phyloP scores from a whole-genome alignment of 2,113 vertebrate species.

The Datnioides undecimradiatus region DNA sequence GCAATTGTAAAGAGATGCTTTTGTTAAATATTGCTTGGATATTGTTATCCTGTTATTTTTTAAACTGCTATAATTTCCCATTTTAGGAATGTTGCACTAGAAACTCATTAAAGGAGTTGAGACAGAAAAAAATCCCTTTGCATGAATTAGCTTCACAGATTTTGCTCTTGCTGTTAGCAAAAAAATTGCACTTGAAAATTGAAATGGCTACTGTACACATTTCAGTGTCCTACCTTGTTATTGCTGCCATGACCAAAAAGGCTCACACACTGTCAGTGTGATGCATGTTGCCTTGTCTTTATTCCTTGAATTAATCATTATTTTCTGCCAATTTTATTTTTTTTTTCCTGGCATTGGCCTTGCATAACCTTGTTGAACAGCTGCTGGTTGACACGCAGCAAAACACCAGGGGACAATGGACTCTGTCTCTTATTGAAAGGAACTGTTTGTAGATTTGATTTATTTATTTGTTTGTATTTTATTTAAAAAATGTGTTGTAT shows the following conservation, averaged over 20 bases:
- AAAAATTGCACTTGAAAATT: slow-evolving; percentile 70
- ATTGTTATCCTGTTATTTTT: slow-evolving; percentile 64
- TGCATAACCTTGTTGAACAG: too few relatives aligned
- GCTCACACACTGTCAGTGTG: slow-evolving; percentile 61
- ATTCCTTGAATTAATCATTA: slow-evolving; percentile 40
- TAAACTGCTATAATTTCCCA: slow-evolving; percentile 38
- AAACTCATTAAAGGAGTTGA: slow-evolving; percentile 50
- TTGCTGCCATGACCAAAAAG: slow-evolving; percentile 70
- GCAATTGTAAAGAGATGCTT: slow-evolving; percentile 75
- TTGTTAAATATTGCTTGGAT: slow-evolving; percentile 59
- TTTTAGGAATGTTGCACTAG: slow-evolving; percentile 72
- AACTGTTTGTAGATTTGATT: slow-evolving; percentile 36
- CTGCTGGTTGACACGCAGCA: too few relatives aligned
- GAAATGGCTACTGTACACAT: slow-evolving; percentile 54
- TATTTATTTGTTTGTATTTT: slow-evolving; percentile 20
- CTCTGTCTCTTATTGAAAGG: slow-evolving; percentile 32
- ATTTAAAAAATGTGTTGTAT: slow-evolving; percentile 53
- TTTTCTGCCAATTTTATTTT: slow-evolving; percentile 37
- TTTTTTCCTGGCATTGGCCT: too few relatives aligned
- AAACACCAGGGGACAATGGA: too few relatives aligned
- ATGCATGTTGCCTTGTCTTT: slow-evolving; percentile 77
- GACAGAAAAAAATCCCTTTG: slow-evolving; percentile 50
- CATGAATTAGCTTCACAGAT: slow-evolving; percentile 64
- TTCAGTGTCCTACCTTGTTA: slow-evolving; percentile 55
- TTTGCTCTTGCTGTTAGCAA: slow-evolving; percentile 54